Percentiles rank a stretch among this genome's conserved stretches.
Conservation (phyloP, 2,113 vertebrate species). For the Grallaria varia region DNA sequence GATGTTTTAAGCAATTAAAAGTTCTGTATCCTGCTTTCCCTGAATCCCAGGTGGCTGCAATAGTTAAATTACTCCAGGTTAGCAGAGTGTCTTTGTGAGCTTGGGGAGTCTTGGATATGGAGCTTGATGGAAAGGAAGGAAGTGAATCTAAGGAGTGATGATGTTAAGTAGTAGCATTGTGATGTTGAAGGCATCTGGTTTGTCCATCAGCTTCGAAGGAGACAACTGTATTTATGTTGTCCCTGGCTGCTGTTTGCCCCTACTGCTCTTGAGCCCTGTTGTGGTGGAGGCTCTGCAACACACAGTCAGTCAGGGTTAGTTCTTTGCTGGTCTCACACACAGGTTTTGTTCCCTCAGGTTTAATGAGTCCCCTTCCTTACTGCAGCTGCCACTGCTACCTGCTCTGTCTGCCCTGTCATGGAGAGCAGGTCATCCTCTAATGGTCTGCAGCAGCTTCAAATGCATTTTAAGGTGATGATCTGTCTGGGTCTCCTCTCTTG, state of each 20-base stretch:
- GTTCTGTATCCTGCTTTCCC: neutral
- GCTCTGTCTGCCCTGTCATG: too few species aligned
- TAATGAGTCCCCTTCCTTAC: neutral
- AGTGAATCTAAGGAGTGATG: neutral
- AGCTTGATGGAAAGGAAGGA: neutral
- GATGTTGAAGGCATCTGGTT: neutral
- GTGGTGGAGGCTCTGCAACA: neutral
- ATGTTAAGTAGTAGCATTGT: neutral
- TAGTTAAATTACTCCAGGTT: neutral
- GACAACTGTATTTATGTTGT: rapidly evolving
- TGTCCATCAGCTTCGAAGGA: neutral
- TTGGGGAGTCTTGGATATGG: neutral
- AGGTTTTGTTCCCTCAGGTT: neutral
- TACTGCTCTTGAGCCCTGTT: neutral
- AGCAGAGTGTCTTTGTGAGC: neutral
- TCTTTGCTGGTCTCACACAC: neutral
- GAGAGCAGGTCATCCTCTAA: neutral
- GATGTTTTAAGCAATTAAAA: neutral
- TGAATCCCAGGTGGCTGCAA: neutral
- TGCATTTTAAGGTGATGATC: neutral
- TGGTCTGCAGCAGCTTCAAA: neutral
- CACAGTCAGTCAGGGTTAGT: neutral
- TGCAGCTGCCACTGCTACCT: neutral
- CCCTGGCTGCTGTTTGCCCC: neutral
- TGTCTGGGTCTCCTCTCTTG: neutral